Conservation (phyloP, 2,888 invertebrate species). For the Drosophila niveifrons region DNA sequence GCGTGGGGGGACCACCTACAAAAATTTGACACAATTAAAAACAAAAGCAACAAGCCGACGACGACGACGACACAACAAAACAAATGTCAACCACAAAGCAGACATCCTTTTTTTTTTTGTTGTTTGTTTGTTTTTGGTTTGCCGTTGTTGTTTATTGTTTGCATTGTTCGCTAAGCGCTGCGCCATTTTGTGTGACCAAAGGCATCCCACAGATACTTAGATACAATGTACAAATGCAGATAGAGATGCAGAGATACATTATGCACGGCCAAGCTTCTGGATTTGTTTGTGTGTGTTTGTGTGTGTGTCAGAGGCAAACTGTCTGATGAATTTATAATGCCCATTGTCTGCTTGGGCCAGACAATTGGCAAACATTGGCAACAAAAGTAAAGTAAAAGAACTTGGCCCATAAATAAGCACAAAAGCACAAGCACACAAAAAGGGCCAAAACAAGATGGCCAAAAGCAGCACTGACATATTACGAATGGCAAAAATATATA, state of each 20-base stretch:
- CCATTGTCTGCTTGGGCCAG: conserved; percentile 74
- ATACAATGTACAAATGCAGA: conserved; percentile 12
- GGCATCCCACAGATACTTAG: conserved; percentile 69
- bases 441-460: conserved; percentile 55
- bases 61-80: conserved; percentile 50
- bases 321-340: conserved; percentile 80
- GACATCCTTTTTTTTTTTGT: conserved; percentile 60
- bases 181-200: conserved; percentile 77
- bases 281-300: conserved; percentile 18
- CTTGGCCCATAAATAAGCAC: conserved; percentile 62
- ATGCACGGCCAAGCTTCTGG: conserved; percentile 59
- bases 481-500: background rate
- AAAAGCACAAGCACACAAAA: conserved; percentile 31
- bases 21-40: conserved; percentile 77
- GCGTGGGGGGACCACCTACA: conserved; percentile 19
- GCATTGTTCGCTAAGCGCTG: conserved; percentile 76
- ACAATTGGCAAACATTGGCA: conserved; percentile 73
- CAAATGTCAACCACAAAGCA: conserved; percentile 76
- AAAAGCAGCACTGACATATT: conserved; percentile 66
- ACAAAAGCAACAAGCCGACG: conserved; percentile 68
- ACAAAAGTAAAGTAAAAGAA: conserved; percentile 54
- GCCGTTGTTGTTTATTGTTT: conserved; percentile 46
- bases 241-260: conserved; percentile 65
- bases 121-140: conserved; percentile 47
- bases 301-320: conserved; percentile 44